Conservation (phyloP, 2,797 vertebrate species). For the Propithecus perrieri region DNA sequence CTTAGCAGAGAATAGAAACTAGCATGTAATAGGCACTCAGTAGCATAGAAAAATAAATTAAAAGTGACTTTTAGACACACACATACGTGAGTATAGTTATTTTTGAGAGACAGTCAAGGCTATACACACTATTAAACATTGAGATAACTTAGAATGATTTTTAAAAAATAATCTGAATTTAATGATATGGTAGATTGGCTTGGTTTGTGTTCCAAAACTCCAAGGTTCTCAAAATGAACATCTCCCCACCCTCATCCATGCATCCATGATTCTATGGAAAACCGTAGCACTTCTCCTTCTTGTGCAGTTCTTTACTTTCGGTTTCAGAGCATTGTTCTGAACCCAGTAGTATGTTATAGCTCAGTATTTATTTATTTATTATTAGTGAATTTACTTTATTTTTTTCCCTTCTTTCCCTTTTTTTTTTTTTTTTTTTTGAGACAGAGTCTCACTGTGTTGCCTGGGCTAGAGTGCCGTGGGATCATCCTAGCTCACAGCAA, state of each 20-base stretch:
- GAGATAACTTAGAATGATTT: background rate
- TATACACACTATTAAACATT: background rate
- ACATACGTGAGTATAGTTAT: background rate
- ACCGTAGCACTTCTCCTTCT: background rate
- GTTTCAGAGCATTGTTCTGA: background rate
- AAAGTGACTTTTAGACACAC: background rate
- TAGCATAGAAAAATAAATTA: background rate
- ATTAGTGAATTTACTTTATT: background rate
- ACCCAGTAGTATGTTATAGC: background rate
- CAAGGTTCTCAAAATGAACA: background rate
- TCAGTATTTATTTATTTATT: background rate
- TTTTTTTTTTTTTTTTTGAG: no score
- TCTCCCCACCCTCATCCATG: background rate
- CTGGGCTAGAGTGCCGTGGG: no score
- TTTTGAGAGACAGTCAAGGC: background rate
- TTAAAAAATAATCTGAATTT: background rate
- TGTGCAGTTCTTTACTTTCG: background rate
- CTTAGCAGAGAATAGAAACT: slow-evolving; percentile 8
- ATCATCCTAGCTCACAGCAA: no score
- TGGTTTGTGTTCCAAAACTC: background rate
- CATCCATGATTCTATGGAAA: background rate
- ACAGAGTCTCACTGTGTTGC: no score
- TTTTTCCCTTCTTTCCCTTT: background rate
- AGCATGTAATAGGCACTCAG: background rate
- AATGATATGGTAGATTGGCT: background rate